phyloP scores from a whole-genome alignment of 2,888 invertebrate genomes.

The Aleiodes testaceus region DNA sequence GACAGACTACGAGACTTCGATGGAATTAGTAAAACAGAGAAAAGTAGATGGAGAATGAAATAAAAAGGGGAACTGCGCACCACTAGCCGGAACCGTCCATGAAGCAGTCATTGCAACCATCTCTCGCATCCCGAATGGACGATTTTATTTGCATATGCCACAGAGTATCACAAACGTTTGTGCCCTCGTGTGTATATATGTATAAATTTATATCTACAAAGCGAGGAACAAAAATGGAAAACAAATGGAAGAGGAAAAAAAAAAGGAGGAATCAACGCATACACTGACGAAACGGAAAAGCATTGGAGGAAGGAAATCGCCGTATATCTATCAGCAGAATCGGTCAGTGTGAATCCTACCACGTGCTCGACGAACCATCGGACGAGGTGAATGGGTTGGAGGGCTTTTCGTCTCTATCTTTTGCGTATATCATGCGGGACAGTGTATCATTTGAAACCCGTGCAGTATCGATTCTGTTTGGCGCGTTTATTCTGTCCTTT shows the following conservation, averaged over 20 bases:
- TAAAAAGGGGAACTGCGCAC: conserved; percentile 70
- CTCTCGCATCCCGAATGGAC: conserved; percentile 59
- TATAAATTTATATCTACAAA: conserved; percentile 23
- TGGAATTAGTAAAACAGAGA: conserved; percentile 45
- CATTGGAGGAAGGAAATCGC: conserved; percentile 49
- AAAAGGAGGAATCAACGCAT: neutral
- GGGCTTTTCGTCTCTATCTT: conserved; percentile 19
- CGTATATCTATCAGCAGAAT: conserved; percentile 53
- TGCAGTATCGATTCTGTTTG: conserved; percentile 39
- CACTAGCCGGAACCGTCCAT: conserved; percentile 72
- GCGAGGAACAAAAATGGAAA: conserved; percentile 16
- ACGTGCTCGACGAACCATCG: conserved; percentile 51
- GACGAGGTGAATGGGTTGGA: conserved; percentile 7
- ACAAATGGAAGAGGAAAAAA: conserved; percentile 15
- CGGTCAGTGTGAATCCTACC: conserved; percentile 59
- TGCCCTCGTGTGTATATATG: conserved; percentile 20
- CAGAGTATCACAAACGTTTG: conserved; percentile 1
- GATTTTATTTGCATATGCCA: conserved; percentile 63
- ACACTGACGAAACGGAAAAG: conserved; percentile 34
- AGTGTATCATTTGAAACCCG: conserved; percentile 32
- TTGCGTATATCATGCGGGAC: conserved; percentile 31
- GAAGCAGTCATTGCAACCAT: conserved; percentile 69
- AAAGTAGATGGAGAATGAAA: conserved; percentile 52
- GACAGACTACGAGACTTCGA: conserved; percentile 49
- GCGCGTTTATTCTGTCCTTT: conserved; percentile 38